Evolutionary conservation across 2,113 vertebrate genomes (phyloP).

Genomic region (Pristiophorus japonicus): DNA sequence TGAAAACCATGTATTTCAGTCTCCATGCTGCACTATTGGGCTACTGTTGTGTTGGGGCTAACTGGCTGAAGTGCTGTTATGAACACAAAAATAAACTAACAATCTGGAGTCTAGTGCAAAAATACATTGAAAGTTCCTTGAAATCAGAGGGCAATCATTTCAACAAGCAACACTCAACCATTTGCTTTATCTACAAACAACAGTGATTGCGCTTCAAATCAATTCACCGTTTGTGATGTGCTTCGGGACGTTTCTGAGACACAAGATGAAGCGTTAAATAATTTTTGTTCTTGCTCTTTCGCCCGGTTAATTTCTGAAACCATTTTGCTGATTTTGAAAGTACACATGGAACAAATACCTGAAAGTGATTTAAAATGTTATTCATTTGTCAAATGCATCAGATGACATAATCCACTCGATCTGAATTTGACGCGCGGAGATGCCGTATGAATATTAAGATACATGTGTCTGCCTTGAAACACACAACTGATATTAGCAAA

Average conservation of each 20-base stretch:
- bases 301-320: background rate
- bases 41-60: background rate
- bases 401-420: background rate
- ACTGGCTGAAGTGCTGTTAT: background rate
- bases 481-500: background rate
- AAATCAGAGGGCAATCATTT: background rate
- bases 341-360: background rate
- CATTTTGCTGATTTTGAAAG: background rate
- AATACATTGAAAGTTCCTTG: background rate
- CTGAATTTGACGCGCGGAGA: background rate
- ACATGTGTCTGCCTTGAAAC: background rate
- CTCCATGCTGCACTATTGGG: background rate
- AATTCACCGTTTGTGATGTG: background rate
- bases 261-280: background rate
- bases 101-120: background rate
- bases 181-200: background rate
- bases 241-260: background rate
- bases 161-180: background rate
- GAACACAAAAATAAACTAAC: background rate
- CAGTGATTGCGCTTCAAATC: background rate
- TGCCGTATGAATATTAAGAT: background rate
- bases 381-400: background rate
- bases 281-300: background rate
- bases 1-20: background rate
- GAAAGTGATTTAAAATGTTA: background rate